Evolutionary conservation across 2,888 invertebrate genomes (phyloP).

Genomic region (Hylaea fasciaria): DNA sequence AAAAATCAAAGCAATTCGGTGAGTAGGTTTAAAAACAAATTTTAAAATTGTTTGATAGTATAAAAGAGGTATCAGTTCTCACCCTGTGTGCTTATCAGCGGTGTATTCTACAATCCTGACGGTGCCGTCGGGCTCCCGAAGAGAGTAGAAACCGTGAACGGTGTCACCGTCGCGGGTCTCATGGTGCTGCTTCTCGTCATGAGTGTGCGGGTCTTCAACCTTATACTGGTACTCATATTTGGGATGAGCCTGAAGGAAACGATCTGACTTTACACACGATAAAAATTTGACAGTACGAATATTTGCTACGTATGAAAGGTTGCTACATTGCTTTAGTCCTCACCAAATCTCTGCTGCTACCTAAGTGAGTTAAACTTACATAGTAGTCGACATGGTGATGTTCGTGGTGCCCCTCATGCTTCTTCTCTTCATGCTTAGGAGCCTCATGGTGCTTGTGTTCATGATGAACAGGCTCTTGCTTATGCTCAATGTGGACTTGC

Average conservation of each 20-base stretch:
- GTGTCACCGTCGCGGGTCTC: conserved; percentile 77
- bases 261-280: no score
- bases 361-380: conserved; percentile 28
- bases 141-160: conserved; percentile 60
- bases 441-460: conserved; percentile 29
- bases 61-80: conserved; percentile 31
- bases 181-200: conserved; percentile 78
- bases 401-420: conserved; percentile 33
- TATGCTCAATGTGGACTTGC: conserved; percentile 25
- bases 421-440: conserved; percentile 29
- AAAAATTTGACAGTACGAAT: no score
- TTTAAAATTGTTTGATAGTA: no score
- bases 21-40: no score
- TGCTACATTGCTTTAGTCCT: neutral
- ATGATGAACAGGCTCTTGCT: conserved; percentile 29
- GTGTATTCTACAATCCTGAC: conserved; percentile 79
- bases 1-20: no score
- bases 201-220: conserved; percentile 75
- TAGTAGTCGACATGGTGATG: conserved; percentile 45
- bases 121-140: conserved; percentile 80
- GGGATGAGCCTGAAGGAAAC: conserved; percentile 48
- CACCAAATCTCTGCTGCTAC: no score
- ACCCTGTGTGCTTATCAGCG: conserved; percentile 77
- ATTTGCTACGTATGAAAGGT: no score
- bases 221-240: conserved; percentile 58